Percentiles rank a stretch among this genome's conserved stretches.
phyloP scores from a whole-genome alignment of 2,113 vertebrate genomes.

The Guaruba guarouba region DNA sequence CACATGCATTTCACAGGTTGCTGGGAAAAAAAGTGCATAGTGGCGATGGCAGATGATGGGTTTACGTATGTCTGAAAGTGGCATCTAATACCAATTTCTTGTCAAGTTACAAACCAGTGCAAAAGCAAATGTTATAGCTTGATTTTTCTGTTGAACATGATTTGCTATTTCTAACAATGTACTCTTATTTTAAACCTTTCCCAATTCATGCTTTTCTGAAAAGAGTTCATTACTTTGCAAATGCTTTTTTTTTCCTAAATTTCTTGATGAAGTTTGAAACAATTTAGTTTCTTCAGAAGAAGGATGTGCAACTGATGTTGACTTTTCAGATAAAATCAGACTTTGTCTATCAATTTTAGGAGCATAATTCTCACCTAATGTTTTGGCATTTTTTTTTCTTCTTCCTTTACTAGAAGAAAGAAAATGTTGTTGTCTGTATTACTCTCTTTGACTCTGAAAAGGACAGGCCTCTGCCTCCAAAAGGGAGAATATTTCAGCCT shows the following conservation, averaged over 20 bases:
- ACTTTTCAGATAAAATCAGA: background rate
- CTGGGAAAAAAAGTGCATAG: background rate
- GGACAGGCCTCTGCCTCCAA: background rate
- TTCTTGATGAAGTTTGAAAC: background rate
- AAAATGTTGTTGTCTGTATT: background rate
- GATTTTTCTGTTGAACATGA: background rate
- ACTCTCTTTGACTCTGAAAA: background rate
- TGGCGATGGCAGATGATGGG: accelerated
- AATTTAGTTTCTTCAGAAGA: background rate
- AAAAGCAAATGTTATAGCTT: background rate
- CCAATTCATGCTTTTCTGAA: background rate
- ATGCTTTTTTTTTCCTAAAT: background rate
- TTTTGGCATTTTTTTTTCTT: accelerated
- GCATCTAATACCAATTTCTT: background rate
- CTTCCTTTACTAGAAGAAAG: background rate
- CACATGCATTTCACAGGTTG: background rate
- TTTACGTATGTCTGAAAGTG: background rate
- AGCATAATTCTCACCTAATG: background rate
- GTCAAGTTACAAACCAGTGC: background rate
- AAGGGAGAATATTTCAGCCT: background rate
- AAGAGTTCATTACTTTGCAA: background rate
- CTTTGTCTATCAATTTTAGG: background rate
- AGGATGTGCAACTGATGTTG: background rate
- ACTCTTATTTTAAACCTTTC: background rate
- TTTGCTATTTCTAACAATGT: background rate